phyloP scores from a whole-genome alignment of 2,797 vertebrate species.

The Sebastes melanostomus region DNA sequence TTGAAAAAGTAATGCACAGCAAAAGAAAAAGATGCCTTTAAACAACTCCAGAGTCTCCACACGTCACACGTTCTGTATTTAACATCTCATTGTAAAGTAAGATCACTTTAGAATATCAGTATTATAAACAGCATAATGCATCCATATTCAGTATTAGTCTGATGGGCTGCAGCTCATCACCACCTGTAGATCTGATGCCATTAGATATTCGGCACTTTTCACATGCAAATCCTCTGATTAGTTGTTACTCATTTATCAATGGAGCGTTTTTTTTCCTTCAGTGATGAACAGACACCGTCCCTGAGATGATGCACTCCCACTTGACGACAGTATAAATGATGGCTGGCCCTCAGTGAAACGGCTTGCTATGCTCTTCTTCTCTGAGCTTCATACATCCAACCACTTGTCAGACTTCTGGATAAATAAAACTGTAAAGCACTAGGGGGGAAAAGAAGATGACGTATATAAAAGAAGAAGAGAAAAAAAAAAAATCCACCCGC shows the following conservation, averaged over 20 bases:
- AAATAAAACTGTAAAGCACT: slow-evolving; percentile 14
- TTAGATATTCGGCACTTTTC: slow-evolving; percentile 1
- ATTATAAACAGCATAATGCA: neutral
- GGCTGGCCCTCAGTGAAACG: slow-evolving; percentile 10
- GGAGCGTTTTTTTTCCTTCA: neutral
- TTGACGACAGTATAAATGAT: slow-evolving; percentile 42
- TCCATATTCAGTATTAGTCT: neutral
- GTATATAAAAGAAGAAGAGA: slow-evolving; percentile 11
- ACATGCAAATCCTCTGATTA: slow-evolving; percentile 29
- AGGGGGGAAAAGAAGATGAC: slow-evolving; percentile 5
- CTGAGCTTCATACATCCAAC: slow-evolving; percentile 34
- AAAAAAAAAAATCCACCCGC: neutral
- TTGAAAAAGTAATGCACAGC: neutral
- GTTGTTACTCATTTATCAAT: slow-evolving; percentile 1
- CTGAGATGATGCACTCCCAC: slow-evolving; percentile 21
- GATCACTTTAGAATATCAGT: neutral
- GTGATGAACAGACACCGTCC: slow-evolving; percentile 3
- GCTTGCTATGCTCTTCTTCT: slow-evolving; percentile 43
- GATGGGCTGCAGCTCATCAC: neutral
- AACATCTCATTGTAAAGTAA: neutral
- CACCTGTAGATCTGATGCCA: slow-evolving; percentile 10
- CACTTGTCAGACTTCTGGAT: slow-evolving; percentile 47
- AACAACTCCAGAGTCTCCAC: neutral
- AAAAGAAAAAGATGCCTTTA: neutral
- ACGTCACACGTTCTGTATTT: neutral